phyloP scores from a whole-genome alignment of 2,113 vertebrate species.

The Plestiodon gilberti region DNA sequence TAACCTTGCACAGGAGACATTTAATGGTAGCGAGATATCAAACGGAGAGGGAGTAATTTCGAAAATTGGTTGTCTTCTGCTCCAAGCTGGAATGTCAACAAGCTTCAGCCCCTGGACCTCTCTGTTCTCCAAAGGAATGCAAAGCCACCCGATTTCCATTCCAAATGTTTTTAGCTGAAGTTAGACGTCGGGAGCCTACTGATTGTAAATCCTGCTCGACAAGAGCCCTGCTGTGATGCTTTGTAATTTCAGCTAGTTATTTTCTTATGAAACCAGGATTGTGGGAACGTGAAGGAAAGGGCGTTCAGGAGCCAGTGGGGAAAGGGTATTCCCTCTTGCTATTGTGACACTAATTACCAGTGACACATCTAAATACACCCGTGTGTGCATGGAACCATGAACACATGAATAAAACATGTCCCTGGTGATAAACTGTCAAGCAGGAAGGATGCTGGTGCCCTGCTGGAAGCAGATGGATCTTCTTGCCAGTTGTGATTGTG shows the following conservation, averaged over 20 bases:
- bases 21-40: background rate
- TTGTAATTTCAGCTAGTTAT: background rate
- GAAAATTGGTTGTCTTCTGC: background rate
- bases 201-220: constrained; percentile 3
- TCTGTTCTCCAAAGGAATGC: background rate
- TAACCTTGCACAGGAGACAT: background rate
- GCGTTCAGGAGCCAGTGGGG: background rate
- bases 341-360: constrained; percentile 52
- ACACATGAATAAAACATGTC: constrained; percentile 40
- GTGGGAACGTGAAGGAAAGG: background rate
- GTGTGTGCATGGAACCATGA: background rate
- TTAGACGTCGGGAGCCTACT: background rate
- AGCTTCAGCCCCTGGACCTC: background rate
- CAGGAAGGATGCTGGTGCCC: background rate
- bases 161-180: background rate
- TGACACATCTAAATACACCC: constrained; percentile 44
- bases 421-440: constrained; percentile 47
- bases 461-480: constrained; percentile 35
- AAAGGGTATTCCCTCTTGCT: constrained; percentile 26
- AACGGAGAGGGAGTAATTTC: background rate
- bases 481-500: constrained; percentile 17
- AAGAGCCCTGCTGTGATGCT: constrained; percentile 15
- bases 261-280: background rate
- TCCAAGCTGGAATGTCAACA: background rate
- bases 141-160: background rate